Evolutionary conservation across 2,113 vertebrate genomes (phyloP).

Genomic region (Melospiza georgiana): DNA sequence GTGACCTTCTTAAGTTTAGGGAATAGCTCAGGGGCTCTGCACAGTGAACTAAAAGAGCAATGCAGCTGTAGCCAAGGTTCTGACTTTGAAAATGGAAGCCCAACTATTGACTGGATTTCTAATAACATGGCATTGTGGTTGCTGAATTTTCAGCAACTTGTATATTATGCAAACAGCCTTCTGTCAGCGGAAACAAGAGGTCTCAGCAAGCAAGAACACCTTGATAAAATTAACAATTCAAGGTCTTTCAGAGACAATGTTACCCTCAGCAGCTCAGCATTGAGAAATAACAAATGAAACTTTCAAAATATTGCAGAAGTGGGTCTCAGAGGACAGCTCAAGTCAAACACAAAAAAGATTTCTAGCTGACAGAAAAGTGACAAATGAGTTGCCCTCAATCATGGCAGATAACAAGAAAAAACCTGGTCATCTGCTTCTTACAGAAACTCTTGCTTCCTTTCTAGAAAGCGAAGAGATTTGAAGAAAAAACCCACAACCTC

Average conservation of each 20-base stretch:
- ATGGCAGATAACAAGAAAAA: neutral
- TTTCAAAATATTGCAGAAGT: neutral
- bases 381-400: neutral
- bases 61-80: neutral
- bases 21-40: neutral
- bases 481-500: neutral
- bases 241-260: neutral
- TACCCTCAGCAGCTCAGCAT: neutral
- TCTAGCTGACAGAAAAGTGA: neutral
- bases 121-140: neutral
- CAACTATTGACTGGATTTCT: neutral
- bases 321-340: neutral
- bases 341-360: neutral
- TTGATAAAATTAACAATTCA: constrained; percentile 22
- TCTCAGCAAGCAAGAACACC: neutral
- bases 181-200: neutral
- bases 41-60: neutral
- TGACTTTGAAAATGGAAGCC: neutral
- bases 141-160: constrained; percentile 9
- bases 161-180: constrained; percentile 3
- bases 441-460: neutral
- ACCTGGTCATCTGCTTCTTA: neutral
- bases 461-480: neutral
- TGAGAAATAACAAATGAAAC: neutral
- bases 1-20: neutral